Conservation (phyloP, 2,888 invertebrate genomes). For the Caenorhabditis becei region DNA sequence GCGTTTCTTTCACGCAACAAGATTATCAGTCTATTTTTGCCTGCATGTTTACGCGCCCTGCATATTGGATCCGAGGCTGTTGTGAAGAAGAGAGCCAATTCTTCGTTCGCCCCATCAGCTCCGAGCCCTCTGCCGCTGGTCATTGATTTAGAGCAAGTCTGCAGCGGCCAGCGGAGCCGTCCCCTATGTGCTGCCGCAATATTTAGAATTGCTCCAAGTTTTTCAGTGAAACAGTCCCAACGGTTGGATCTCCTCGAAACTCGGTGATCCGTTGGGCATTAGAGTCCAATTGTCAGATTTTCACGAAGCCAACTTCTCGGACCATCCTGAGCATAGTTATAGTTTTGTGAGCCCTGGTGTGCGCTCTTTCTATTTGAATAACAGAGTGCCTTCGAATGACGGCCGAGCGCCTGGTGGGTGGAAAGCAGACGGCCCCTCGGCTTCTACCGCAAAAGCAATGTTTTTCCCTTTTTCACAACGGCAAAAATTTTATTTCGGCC, state of each 20-base stretch:
- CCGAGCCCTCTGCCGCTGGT: conserved; percentile 63
- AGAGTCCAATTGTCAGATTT: not conserved
- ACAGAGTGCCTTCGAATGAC: conserved; percentile 61
- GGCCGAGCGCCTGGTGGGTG: conserved; percentile 48
- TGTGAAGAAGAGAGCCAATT: conserved; percentile 52
- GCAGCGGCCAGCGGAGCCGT: conserved; percentile 29
- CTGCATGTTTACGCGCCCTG: conserved; percentile 46
- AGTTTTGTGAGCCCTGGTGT: conserved; percentile 38
- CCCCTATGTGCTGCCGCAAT: conserved; percentile 50
- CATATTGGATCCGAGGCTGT: conserved; percentile 48
- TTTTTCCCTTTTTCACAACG: conserved; percentile 22
- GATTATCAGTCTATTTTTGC: conserved; percentile 43
- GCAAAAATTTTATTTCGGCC: not conserved
- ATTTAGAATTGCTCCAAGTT: conserved; percentile 36
- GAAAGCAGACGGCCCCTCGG: conserved; percentile 31
- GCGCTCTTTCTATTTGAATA: conserved; percentile 65
- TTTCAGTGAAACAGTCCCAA: not conserved
- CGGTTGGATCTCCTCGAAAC: not conserved
- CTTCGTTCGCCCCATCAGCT: conserved; percentile 61
- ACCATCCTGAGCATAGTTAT: not conserved
- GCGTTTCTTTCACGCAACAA: conserved; percentile 13
- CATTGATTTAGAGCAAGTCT: conserved; percentile 66
- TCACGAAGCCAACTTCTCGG: not conserved
- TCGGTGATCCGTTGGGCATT: not conserved
- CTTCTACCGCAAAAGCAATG: conserved; percentile 31